Conservation (phyloP, 2,888 invertebrate species). For the Sabatieria punctata region DNA sequence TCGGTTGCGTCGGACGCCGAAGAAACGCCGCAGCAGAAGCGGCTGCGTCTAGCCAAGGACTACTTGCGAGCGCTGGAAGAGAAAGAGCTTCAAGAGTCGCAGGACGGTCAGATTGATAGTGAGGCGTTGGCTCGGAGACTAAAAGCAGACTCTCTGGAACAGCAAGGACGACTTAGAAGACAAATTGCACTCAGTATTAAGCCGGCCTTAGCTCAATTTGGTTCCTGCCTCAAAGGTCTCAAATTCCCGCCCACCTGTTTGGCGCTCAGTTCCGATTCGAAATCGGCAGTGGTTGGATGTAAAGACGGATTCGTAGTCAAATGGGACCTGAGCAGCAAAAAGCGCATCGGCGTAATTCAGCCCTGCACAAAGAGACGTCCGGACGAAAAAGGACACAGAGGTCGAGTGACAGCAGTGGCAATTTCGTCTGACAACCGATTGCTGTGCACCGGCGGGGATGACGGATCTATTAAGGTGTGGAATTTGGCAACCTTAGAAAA, state of each 20-base stretch:
- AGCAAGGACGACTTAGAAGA: slow-evolving; percentile 58
- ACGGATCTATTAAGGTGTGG: slow-evolving; percentile 61
- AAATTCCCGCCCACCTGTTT: slow-evolving; percentile 59
- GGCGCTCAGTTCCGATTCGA: slow-evolving; percentile 54
- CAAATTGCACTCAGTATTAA: slow-evolving; percentile 51
- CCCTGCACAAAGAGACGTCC: too few relatives aligned
- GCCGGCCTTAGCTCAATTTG: slow-evolving; percentile 26
- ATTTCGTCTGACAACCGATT: slow-evolving; percentile 47
- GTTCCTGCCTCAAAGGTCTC: slow-evolving; percentile 54
- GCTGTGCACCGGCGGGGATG: slow-evolving; percentile 50
- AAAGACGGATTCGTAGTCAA: slow-evolving; percentile 74
- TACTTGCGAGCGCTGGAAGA: slow-evolving; percentile 69
- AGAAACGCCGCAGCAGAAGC: slow-evolving; percentile 55
- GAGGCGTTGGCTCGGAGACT: slow-evolving; percentile 52
- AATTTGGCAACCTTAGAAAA: slow-evolving; percentile 56
- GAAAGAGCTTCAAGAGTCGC: slow-evolving; percentile 29
- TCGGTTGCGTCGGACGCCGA: slow-evolving; percentile 6
- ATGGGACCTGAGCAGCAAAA: slow-evolving; percentile 41
- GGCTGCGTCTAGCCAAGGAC: slow-evolving; percentile 67
- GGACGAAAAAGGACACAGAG: slow-evolving; percentile 10
- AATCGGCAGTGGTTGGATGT: slow-evolving; percentile 58
- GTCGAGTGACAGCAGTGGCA: slow-evolving; percentile 47
- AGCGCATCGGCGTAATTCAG: slow-evolving; percentile 27
- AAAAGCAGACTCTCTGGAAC: slow-evolving; percentile 59
- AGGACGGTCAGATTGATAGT: slow-evolving; percentile 43